These are phyloP conservation scores for Macrosoma leucophasiata DNA, from an alignment of 2,888 invertebrate genomes.

Conservation along the genomic window DNA sequence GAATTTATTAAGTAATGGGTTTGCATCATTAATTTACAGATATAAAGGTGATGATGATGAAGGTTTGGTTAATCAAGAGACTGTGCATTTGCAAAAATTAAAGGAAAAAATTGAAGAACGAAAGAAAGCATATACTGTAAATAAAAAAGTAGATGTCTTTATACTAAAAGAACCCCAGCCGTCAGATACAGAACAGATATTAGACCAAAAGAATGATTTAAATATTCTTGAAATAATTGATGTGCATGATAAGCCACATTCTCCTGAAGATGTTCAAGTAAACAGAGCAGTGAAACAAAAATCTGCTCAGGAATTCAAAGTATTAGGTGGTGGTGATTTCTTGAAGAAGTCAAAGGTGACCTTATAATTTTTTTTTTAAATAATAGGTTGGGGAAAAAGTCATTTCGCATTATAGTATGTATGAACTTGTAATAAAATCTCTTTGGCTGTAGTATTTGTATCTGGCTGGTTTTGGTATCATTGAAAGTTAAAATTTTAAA, in stretches of 20 bases:
- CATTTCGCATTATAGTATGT: too few relatives aligned
- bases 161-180: conserved; percentile 17
- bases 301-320: conserved; percentile 70
- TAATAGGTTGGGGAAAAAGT: too few relatives aligned
- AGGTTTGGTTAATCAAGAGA: conserved; percentile 62
- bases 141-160: conserved; percentile 17
- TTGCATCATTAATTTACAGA: conserved; percentile 34
- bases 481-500: too few relatives aligned
- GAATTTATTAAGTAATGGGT: too few relatives aligned
- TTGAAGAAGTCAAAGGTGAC: conserved; percentile 71
- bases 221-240: not conserved
- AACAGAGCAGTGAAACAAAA: conserved; percentile 16
- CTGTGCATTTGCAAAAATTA: conserved; percentile 73
- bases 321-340: conserved; percentile 80
- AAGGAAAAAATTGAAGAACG: conserved; percentile 77
- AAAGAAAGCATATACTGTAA: conserved; percentile 42
- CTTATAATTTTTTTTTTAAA: too few relatives aligned
- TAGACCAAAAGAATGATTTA: too few relatives aligned
- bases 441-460: too few relatives aligned
- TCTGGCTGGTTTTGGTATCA: too few relatives aligned
- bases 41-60: conserved; percentile 61
- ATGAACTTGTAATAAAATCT: too few relatives aligned
- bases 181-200: conserved; percentile 1
- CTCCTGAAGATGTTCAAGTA: conserved; percentile 2
- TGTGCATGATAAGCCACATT: conserved; percentile 3